Base-by-base conservation (phyloP, 2,797 vertebrate species). In the Scomberomorus guttatus region DNA sequence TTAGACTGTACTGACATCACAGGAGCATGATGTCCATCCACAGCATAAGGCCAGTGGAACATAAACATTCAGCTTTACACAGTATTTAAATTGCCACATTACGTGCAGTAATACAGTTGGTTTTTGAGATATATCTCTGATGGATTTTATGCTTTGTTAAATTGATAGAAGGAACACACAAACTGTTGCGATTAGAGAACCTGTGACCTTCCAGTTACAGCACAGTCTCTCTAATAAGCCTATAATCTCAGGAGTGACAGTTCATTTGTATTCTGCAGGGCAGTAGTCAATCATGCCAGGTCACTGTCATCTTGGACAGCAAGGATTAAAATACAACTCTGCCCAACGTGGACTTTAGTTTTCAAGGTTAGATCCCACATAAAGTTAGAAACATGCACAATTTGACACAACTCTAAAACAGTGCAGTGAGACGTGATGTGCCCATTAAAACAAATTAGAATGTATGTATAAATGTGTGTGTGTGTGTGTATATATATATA, bases 361-460 rank as follows among this genome's bases (percentile, higher is more conserved):
- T 54, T 39, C 70, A 72, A 72, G 52, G 55, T 72, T 61, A 72
- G 61, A 66, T 50, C 64, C 22, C 22, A 61, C 10, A 44, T 68
- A 14, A 68, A 51, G 64, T 15, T 25, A 55, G 17, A 29, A 70
- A 57, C 11, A 17, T 4, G 1, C 32, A 34, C 4, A 24, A 34
- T 44, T 13, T 54, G 32, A 65, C 27, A 72, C 51, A 48, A 59
- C 24, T 27, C 7, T 39, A 32, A 67, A 22, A 39, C 1, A 2
- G 14, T 62, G 18, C 20, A 46, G 42, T 11, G 24, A 27, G 6
- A n/a, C 27, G 14, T 34, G 52, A 68, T 62, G 12, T 17, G 24
- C 3, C 27, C 6, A 50, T 14, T 55, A 56, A 20, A 46, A 54
- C 8, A 14, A 22, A 3, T 13, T 17, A 7, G 4, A 51, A n/a